phyloP scores from a whole-genome alignment of 2,888 invertebrate species.

The Microplitis deprimator region DNA sequence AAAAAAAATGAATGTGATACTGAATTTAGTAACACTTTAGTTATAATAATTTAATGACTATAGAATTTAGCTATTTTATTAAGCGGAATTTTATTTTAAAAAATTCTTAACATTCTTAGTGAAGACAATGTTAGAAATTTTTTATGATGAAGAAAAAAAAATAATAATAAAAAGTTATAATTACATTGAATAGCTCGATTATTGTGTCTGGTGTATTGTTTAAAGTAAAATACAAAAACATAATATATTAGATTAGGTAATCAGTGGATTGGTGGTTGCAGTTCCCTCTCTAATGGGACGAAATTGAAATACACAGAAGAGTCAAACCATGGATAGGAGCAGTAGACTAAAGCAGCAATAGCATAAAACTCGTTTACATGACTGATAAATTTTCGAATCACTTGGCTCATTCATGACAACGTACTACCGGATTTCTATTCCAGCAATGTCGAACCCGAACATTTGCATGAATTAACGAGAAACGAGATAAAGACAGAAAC shows the following conservation, averaged over 20 bases:
- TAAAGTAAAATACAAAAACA: not conserved
- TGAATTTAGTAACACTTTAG: not conserved
- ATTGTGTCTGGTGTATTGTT: not conserved
- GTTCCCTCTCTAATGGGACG: not conserved
- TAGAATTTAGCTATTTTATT: no score
- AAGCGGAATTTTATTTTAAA: no score
- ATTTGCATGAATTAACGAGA: conserved; percentile 43
- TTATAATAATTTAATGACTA: not conserved
- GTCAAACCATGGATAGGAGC: not conserved
- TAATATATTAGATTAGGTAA: not conserved
- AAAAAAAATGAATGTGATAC: not conserved
- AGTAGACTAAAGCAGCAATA: conserved; percentile 1
- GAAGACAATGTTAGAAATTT: no score
- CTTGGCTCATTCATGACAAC: conserved; percentile 35
- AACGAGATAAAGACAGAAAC: conserved; percentile 24
- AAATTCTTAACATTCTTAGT: no score
- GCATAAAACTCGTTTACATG: conserved; percentile 34
- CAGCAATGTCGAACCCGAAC: conserved; percentile 39
- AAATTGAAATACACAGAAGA: conserved; percentile 14
- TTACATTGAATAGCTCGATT: no score
- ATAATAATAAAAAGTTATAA: no score
- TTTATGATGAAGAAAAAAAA: no score
- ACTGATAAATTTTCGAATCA: conserved; percentile 36
- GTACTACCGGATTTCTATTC: conserved; percentile 38
- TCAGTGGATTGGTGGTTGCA: not conserved